Evolutionary conservation across 1,140 invertebrate genomes (phyloP), one percentile per base, ranked within the genome.

Genomic region (Stenopsyche tienmushanensis): DNA sequence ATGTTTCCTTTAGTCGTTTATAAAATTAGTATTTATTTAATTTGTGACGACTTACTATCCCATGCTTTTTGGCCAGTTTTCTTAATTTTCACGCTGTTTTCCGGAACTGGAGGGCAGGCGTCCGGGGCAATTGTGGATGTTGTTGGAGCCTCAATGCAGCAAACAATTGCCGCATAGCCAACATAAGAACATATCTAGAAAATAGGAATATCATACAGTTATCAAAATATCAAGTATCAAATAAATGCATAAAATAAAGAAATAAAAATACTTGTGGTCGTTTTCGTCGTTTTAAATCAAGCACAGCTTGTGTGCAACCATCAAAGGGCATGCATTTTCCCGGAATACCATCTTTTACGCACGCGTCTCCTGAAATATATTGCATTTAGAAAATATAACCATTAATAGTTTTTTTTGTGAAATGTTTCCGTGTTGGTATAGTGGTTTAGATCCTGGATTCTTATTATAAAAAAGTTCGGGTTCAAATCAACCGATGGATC

Each of bases 51-150:
- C 65, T 67, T 25, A 67, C 65, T 55, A 23, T 67, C 52, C 59
- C 59, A 62, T n/a, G 65, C 39, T 47, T 67, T 67, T 8, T 58
- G 21, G 1, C 53, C 59, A 49, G 50, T 57, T 44, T 47, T 62
- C 7, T 25, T n/a, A n/a, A 54, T 50, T 2, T 34, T 67, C 15
- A 67, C 7, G 1, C 50, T 52, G 1, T 25, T 15, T 10, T 44
- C 20, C n/a, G 65, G 53, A 23, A 49, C 15, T 5, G 26, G 13
- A 10, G 59, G 59, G 23, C 59, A 63, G 13, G 0, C 29, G 1
- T 39, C n/a, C 10, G 34, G 34, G 0, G 53, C n/a, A 0, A 26
- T 3, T 2, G 29, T 20, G 9, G 26, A 21, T 9, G 59, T 0
- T 10, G 26, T 24, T 17, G 66, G n/a, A n/a, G 64, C n/a, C 3